These are phyloP conservation scores for Cossypha heuglini DNA, from an alignment of 2,797 vertebrate genomes.

Conservation along the genomic window DNA sequence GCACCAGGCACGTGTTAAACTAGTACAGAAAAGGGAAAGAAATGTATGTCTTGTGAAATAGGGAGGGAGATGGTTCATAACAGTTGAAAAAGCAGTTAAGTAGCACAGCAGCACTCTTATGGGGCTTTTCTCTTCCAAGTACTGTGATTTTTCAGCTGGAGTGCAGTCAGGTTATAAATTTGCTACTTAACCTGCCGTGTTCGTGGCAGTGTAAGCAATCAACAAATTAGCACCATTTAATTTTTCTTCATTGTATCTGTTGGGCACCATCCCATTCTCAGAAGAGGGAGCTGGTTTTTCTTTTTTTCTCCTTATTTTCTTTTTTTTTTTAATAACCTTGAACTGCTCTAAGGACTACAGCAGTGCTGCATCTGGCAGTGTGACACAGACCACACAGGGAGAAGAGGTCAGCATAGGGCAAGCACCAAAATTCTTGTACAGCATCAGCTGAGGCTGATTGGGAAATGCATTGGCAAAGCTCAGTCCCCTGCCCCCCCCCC, in stretches of 20 bases:
- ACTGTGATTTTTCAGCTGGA: neutral
- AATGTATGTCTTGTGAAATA: neutral
- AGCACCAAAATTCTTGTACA: neutral
- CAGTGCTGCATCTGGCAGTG: neutral
- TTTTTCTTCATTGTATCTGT: neutral
- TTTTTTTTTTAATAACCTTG: neutral
- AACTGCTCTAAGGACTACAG: neutral
- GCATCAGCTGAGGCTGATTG: neutral
- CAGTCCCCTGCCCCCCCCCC: rapidly evolving
- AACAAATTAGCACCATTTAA: conserved; percentile 1
- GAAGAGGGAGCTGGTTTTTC: neutral
- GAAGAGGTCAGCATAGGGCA: rapidly evolving
- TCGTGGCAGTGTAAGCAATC: neutral
- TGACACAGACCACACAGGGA: neutral
- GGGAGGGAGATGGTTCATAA: neutral
- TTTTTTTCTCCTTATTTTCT: neutral
- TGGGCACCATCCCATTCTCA: neutral
- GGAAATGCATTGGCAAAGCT: neutral
- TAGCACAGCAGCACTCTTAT: neutral
- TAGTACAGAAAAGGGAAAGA: neutral
- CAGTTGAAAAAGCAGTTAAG: neutral
- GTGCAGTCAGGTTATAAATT: neutral
- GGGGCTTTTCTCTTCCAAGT: neutral
- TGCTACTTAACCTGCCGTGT: neutral
- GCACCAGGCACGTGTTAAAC: neutral